Percentiles rank a stretch among this genome's conserved stretches.
Conservation (phyloP, 2,888 invertebrate genomes). For the Candidula unifasciata region DNA sequence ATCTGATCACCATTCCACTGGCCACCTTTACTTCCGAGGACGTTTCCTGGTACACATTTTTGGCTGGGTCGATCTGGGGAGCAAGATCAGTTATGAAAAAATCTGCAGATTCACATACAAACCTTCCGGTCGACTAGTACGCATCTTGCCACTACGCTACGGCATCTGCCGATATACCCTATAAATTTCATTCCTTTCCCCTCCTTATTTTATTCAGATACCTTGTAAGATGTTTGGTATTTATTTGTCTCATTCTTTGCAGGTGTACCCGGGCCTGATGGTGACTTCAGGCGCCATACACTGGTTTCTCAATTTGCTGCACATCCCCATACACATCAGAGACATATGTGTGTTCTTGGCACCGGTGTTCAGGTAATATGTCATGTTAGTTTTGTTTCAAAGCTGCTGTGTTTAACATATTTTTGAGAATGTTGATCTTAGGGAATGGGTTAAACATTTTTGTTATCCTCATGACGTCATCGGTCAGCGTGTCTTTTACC, state of each 20-base stretch:
- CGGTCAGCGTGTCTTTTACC: too few species aligned
- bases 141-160: too few species aligned
- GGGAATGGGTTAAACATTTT: too few species aligned
- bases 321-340: slow-evolving; percentile 98
- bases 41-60: too few species aligned
- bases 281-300: slow-evolving; percentile 98
- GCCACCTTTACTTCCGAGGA: too few species aligned
- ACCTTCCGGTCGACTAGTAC: too few species aligned
- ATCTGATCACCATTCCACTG: too few species aligned
- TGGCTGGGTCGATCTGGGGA: too few species aligned
- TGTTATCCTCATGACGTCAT: too few species aligned
- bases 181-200: not conserved
- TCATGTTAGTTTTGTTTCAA: not conserved
- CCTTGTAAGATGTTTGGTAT: not conserved
- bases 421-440: too few species aligned
- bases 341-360: slow-evolving; percentile 99
- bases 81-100: too few species aligned
- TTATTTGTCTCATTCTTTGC: slow-evolving; percentile 44
- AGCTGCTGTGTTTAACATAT: not conserved
- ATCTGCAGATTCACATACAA: too few species aligned
- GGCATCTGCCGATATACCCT: not conserved
- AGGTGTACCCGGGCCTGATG: slow-evolving; percentile 98
- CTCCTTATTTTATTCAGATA: not conserved
- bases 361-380: slow-evolving; percentile 91
- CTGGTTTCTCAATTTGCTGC: slow-evolving; percentile 91